A percentile compares a stretch with the other conserved stretches of the same genome.
Conservation (phyloP, 2,113 vertebrate species). For the Paramormyrops kingsleyae region DNA sequence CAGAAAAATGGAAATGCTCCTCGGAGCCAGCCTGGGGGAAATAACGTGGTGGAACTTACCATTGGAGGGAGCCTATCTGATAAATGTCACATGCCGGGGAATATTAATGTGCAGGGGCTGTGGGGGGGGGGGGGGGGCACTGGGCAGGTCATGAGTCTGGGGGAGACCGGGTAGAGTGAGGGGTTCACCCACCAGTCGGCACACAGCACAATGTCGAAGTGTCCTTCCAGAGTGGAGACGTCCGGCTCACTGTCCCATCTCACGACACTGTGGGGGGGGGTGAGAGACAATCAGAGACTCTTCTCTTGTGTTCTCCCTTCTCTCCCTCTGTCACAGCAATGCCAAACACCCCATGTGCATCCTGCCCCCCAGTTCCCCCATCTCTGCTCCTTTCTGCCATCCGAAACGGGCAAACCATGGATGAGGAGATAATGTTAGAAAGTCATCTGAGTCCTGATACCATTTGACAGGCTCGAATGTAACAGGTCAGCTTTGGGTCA, state of each 20-base stretch:
- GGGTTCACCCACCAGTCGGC: constrained; percentile 89
- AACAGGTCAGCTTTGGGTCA: neutral
- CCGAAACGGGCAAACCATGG: neutral
- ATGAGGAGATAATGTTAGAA: neutral
- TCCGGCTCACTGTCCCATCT: constrained; percentile 97
- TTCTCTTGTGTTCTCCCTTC: neutral
- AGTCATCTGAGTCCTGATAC: neutral
- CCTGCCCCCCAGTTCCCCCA: neutral
- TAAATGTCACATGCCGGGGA: constrained; percentile 79
- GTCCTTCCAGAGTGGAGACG: constrained; percentile 86
- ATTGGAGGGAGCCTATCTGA: constrained; percentile 79
- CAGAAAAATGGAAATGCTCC: constrained; percentile 95
- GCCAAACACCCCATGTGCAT: neutral
- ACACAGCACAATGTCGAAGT: constrained; percentile 97
- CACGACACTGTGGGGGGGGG: constrained; percentile 66
- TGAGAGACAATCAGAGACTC: constrained; percentile 16
- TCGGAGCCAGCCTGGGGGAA: constrained; percentile 83
- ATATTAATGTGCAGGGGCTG: constrained; percentile 79
- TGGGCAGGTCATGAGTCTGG: constrained; percentile 35
- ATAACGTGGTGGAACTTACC: constrained; percentile 85
- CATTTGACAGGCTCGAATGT: neutral
- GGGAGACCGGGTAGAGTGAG: constrained; percentile 57
- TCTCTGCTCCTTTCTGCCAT: neutral
- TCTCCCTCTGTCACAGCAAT: neutral
- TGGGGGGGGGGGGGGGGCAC: constrained; percentile 47